These are phyloP conservation scores for Holothuria leucospilota DNA, from an alignment of 53 echinoderm and acorn worm species.

Conservation along the genomic window DNA sequence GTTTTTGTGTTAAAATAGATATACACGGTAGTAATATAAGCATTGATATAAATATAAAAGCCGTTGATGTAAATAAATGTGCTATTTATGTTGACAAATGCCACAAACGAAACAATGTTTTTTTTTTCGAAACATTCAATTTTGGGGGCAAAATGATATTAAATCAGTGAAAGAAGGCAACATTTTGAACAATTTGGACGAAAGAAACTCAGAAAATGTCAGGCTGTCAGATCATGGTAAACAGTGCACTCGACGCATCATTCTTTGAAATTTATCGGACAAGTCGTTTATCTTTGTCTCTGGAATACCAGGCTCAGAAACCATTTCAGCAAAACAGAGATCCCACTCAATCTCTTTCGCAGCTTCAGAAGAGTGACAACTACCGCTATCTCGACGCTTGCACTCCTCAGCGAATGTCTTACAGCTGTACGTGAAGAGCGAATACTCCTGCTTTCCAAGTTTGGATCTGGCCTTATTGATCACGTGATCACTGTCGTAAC, in stretches of 20 bases:
- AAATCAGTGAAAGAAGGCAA: too few species aligned
- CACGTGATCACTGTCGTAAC: not conserved
- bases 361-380: not conserved
- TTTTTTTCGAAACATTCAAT: too few species aligned
- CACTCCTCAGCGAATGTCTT: slow-evolving; percentile 2
- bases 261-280: not conserved
- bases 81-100: too few species aligned
- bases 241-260: not conserved
- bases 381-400: not conserved
- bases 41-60: too few species aligned
- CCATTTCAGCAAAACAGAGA: not conserved
- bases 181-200: too few species aligned
- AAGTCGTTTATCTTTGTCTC: not conserved
- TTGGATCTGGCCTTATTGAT: not conserved
- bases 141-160: too few species aligned
- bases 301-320: slow-evolving; percentile 15
- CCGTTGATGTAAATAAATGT: too few species aligned
- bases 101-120: too few species aligned
- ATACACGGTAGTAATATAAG: too few species aligned
- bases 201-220: too few species aligned
- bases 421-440: not conserved
- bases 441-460: not conserved
- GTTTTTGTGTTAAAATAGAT: too few species aligned
- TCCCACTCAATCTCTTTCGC: not conserved
- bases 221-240: not conserved